Conservation (phyloP, 1,140 invertebrate species). For the Xylocopa sonorina region DNA sequence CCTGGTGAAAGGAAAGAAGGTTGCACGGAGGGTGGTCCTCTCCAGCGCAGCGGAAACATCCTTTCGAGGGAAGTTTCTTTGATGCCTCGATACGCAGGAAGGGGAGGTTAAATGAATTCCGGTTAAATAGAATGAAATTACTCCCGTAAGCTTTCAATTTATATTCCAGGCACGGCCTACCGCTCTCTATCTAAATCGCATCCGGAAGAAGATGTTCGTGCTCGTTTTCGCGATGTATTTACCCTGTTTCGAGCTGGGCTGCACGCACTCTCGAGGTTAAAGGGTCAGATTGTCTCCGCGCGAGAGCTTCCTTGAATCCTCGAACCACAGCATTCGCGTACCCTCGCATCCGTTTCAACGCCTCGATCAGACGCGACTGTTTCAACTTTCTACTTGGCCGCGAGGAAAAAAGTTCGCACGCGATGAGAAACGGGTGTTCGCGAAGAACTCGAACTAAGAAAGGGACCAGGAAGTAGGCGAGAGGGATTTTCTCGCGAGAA, state of each 20-base stretch:
- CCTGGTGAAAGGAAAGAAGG: background rate
- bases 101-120: slow-evolving; percentile 11
- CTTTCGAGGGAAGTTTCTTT: background rate
- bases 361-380: no score
- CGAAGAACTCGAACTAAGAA: background rate
- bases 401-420: background rate
- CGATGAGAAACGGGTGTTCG: background rate
- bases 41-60: background rate
- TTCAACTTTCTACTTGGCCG: no score
- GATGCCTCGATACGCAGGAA: background rate
- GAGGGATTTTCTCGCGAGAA: background rate
- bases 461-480: background rate
- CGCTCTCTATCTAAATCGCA: slow-evolving; percentile 17
- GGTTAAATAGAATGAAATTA: slow-evolving; percentile 24
- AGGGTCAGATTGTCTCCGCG: background rate
- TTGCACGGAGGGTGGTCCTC: background rate
- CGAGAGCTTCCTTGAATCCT: background rate
- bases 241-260: background rate
- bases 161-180: slow-evolving; percentile 25
- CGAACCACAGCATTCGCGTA: no score
- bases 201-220: background rate
- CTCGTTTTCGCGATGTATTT: background rate
- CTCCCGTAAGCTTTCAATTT: slow-evolving; percentile 9
- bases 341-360: no score
- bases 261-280: background rate